Percentiles rank a stretch among this genome's conserved stretches.
Conservation (phyloP, 2,797 vertebrate genomes). For the Zalophus californianus region DNA sequence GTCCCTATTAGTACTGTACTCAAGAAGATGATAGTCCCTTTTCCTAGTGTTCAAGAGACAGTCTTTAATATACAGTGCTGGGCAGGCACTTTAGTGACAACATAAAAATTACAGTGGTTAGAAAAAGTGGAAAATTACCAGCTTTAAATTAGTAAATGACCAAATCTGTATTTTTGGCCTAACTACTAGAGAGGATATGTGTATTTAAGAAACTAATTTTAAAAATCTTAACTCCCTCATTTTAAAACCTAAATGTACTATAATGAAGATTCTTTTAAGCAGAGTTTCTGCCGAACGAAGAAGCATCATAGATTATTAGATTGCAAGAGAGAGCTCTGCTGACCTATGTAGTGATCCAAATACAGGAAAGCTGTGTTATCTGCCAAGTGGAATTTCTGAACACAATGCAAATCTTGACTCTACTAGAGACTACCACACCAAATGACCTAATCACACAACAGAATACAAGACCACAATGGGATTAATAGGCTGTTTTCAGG, state of each 20-base stretch:
- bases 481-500: slow-evolving; percentile 43
- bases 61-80: slow-evolving; percentile 71
- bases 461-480: slow-evolving; percentile 33
- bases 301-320: slow-evolving; percentile 32
- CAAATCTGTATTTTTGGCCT: slow-evolving; percentile 62
- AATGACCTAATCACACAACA: slow-evolving; percentile 66
- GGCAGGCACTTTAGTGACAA: slow-evolving; percentile 80
- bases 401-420: slow-evolving; percentile 61
- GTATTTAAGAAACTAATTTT: slow-evolving; percentile 61
- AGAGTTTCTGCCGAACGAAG: slow-evolving; percentile 62
- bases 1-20: slow-evolving; percentile 48
- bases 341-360: slow-evolving; percentile 40
- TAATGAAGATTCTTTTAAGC: slow-evolving; percentile 48
- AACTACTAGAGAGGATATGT: slow-evolving; percentile 34
- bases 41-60: slow-evolving; percentile 59
- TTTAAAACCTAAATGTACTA: slow-evolving; percentile 45
- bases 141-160: slow-evolving; percentile 60
- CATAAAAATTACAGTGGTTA: slow-evolving; percentile 68
- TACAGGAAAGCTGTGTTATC: slow-evolving; percentile 56
- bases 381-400: slow-evolving; percentile 68
- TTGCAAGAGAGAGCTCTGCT: slow-evolving; percentile 57
- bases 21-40: slow-evolving; percentile 51
- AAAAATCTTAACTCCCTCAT: slow-evolving; percentile 49
- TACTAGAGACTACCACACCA: slow-evolving; percentile 41
- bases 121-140: slow-evolving; percentile 69